Evolutionary conservation across 1,140 invertebrate genomes (phyloP), one percentile per base, ranked within the genome.

Genomic region (Parapsyche elsis): DNA sequence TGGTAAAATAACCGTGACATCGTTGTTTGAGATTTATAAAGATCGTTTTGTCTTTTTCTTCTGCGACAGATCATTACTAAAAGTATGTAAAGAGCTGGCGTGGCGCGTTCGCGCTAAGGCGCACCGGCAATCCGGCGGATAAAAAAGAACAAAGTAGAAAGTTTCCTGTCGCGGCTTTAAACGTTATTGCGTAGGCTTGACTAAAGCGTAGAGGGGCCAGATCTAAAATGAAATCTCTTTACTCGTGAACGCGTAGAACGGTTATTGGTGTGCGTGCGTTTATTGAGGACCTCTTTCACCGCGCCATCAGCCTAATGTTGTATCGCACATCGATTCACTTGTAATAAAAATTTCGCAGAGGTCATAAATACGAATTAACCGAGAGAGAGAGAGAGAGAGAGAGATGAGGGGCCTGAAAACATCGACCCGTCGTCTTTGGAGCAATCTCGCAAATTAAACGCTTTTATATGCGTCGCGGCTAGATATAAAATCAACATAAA

Each of bases 181-280:
- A 45, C 14, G 59, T 82, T 82, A 74, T 53, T 61, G 78, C 19
- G 44, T 49, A 76, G 79, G 79, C 53, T 53, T 53, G 38, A 70
- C 10, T 12, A 73, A 78, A 77, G 73, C 76, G 76, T 73, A 61
- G 57, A 45, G 76, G 24, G 16, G 71, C 77, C 79, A 83, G 80
- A 83, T 83, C 82, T 83, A 81, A 83, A 83, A 83, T 83, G 77
- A 81, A 83, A 83, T 83, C 82, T 83, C 77, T 59, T n/a, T 23
- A n/a, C 26, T 44, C 49, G 49, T 53, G 45, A 57, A 71, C 57
- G 70, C 57, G 59, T 38, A 24, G 24, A 79, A 82, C 75, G 76
- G 79, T 82, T 82, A 82, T 82, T 82, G 79, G 76, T 73, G 49
- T 67, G 53, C 24, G 78, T 75, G 49, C 16, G 78, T 75, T 75